Conservation (phyloP, 2,113 vertebrate species). For the Podarcis raffonei region DNA sequence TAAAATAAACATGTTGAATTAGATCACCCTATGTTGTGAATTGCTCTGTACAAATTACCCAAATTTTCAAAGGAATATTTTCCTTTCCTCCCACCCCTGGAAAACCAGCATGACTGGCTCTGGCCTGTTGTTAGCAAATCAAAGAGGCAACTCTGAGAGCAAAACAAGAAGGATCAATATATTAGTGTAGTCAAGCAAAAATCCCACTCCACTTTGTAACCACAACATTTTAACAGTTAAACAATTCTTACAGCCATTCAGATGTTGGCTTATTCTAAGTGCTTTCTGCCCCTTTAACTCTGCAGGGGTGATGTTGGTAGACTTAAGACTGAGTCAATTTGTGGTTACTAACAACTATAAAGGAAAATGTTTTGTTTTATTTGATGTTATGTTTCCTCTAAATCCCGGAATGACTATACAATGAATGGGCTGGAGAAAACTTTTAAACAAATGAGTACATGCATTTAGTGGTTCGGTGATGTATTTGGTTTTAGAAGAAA, state of each 20-base stretch:
- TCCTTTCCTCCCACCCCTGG: too few species aligned
- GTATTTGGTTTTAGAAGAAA: background rate
- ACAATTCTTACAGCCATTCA: background rate
- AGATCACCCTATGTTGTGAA: too few species aligned
- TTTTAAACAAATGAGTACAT: background rate
- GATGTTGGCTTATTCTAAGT: background rate
- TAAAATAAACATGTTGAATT: too few species aligned
- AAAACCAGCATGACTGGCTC: too few species aligned
- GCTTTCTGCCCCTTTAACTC: background rate
- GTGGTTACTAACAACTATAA: background rate
- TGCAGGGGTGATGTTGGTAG: background rate
- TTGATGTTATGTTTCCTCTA: background rate
- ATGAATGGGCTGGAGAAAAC: background rate
- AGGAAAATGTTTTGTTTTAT: background rate
- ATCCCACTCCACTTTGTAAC: background rate
- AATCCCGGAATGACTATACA: background rate
- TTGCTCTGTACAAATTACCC: too few species aligned
- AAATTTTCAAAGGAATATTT: too few species aligned
- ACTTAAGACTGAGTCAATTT: constrained; percentile 2
- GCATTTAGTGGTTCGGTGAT: background rate
- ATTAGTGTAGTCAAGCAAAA: background rate
- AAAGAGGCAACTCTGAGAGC: background rate
- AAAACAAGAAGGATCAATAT: too few species aligned
- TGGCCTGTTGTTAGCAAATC: background rate
- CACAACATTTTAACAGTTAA: background rate